These are phyloP conservation scores for Pygmarrhopalites habei DNA, from an alignment of 1,140 invertebrate species.

Conservation along the genomic window DNA sequence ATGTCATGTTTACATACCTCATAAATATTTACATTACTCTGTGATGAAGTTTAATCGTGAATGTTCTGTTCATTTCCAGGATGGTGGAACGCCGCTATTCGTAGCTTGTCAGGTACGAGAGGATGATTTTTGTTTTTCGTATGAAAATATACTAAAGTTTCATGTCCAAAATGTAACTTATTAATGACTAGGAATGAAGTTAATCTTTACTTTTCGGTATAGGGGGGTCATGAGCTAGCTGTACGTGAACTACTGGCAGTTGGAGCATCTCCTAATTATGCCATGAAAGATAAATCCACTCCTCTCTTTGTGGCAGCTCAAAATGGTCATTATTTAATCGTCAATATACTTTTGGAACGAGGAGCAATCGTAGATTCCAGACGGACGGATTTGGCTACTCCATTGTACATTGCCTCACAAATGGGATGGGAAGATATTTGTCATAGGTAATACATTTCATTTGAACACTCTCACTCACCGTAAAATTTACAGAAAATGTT, in stretches of 20 bases:
- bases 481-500: too few relatives aligned
- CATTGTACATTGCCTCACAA: conserved; percentile 88
- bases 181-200: too few relatives aligned
- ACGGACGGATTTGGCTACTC: conserved; percentile 72
- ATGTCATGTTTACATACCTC: too few relatives aligned
- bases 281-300: conserved; percentile 84
- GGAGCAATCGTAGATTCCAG: conserved; percentile 62
- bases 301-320: conserved; percentile 83
- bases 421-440: conserved; percentile 83
- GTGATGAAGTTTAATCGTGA: too few relatives aligned
- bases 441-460: too few relatives aligned
- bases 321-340: conserved; percentile 74
- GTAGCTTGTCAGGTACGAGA: conserved; percentile 86
- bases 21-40: too few relatives aligned
- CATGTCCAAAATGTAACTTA: too few relatives aligned
- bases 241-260: conserved; percentile 68
- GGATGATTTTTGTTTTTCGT: too few relatives aligned
- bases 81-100: conserved; percentile 84
- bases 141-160: too few relatives aligned
- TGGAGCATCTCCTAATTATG: conserved; percentile 72
- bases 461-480: too few relatives aligned
- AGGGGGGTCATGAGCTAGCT: conserved; percentile 75
- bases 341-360: conserved; percentile 58
- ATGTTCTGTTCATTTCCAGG: too few relatives aligned
- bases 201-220: too few relatives aligned